phyloP scores from a whole-genome alignment of 2,797 vertebrate species.

The Melanogrammus aeglefinus region DNA sequence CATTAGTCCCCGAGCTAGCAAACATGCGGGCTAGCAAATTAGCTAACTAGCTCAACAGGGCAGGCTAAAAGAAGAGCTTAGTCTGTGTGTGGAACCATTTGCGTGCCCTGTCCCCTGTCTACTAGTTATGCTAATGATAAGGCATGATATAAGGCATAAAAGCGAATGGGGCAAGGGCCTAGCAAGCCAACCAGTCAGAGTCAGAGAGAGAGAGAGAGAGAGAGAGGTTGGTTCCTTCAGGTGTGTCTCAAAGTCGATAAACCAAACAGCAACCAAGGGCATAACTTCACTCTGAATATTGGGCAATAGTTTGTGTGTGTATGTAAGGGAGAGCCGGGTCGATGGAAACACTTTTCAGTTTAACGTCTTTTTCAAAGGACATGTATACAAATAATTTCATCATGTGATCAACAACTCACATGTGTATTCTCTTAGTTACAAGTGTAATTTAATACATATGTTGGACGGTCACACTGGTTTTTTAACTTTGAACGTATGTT shows the following conservation, averaged over 20 bases:
- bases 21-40: not conserved
- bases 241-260: constrained; percentile 46
- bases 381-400: no score
- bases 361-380: no score
- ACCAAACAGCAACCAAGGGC: not conserved
- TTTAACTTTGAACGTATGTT: no score
- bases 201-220: not conserved
- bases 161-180: constrained; percentile 57
- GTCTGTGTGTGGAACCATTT: constrained; percentile 18
- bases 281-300: not conserved
- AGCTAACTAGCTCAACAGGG: constrained; percentile 37
- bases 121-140: constrained; percentile 60
- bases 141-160: constrained; percentile 57
- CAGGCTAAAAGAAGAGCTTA: constrained; percentile 26
- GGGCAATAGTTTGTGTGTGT: not conserved
- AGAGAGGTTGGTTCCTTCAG: constrained; percentile 24
- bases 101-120: constrained; percentile 38
- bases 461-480: no score
- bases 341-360: no score
- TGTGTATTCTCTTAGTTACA: no score
- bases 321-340: not conserved
- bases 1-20: not conserved
- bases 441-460: no score
- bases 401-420: no score
- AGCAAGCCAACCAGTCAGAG: not conserved